phyloP scores from a whole-genome alignment of 2,113 vertebrate species.

The Epinephelus moara region DNA sequence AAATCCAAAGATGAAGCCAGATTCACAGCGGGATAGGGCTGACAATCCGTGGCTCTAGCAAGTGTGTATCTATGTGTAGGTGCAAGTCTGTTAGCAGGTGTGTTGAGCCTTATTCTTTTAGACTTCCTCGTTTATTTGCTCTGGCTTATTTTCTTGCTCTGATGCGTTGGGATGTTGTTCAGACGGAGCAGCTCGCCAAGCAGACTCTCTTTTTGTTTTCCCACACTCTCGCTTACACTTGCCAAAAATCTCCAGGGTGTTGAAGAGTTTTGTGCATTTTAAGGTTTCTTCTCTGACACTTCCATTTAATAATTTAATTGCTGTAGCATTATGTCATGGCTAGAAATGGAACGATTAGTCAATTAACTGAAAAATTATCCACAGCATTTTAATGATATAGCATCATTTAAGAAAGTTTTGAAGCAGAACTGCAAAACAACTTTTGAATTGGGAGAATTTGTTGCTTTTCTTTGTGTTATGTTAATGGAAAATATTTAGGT shows the following conservation, averaged over 20 bases:
- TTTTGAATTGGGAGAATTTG: neutral
- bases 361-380: neutral
- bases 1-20: neutral
- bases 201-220: neutral
- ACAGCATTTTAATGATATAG: neutral
- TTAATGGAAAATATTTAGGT: neutral
- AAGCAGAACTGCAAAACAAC: neutral
- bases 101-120: neutral
- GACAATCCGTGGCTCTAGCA: neutral
- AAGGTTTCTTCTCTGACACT: neutral
- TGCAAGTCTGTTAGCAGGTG: neutral
- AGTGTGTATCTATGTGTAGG: neutral
- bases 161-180: neutral
- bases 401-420: neutral
- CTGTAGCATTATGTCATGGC: neutral
- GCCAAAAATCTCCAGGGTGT: neutral
- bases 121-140: neutral
- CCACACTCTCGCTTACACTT: neutral
- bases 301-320: neutral
- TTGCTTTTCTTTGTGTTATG: neutral
- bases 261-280: neutral
- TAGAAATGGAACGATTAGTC: neutral
- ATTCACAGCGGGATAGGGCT: neutral
- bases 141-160: conserved; percentile 2
- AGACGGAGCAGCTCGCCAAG: neutral